Evolutionary conservation across 2,888 invertebrate species (phyloP).

Genomic region (Hyppa rectilinea): DNA sequence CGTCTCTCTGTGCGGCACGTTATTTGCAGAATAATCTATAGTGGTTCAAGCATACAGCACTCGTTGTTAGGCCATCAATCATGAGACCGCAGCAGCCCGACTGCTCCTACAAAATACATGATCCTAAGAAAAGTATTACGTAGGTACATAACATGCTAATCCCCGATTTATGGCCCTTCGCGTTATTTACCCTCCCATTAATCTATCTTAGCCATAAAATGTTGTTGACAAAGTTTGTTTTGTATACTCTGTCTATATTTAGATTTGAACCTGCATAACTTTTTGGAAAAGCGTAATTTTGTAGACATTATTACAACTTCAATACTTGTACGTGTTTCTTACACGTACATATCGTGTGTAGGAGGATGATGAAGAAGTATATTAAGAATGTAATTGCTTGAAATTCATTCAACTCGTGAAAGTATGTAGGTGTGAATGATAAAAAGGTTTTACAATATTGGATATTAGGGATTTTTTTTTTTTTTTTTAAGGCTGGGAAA

Average conservation of each 20-base stretch:
- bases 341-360: not conserved
- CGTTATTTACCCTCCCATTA: slow-evolving; percentile 65
- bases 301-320: not conserved
- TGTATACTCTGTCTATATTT: slow-evolving; percentile 44
- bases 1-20: slow-evolving; percentile 34
- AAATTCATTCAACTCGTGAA: not conserved
- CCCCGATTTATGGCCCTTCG: slow-evolving; percentile 68
- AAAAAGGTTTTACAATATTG: not conserved
- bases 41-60: slow-evolving; percentile 42
- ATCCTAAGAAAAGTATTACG: slow-evolving; percentile 67
- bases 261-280: slow-evolving; percentile 1
- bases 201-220: slow-evolving; percentile 62
- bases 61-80: slow-evolving; percentile 69
- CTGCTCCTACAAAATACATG: slow-evolving; percentile 65
- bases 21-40: slow-evolving; percentile 63
- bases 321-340: no score
- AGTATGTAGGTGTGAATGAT: not conserved
- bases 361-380: not conserved
- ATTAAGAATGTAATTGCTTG: not conserved
- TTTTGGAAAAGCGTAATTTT: not conserved
- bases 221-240: slow-evolving; percentile 56
- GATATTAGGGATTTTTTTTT: not conserved
- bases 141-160: slow-evolving; percentile 64
- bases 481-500: no score
- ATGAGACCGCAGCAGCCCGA: slow-evolving; percentile 63